Percentiles rank a stretch among this genome's conserved stretches.
These are phyloP conservation scores for Grallaria varia DNA, from an alignment of 2,113 vertebrate genomes.

Conservation along the genomic window DNA sequence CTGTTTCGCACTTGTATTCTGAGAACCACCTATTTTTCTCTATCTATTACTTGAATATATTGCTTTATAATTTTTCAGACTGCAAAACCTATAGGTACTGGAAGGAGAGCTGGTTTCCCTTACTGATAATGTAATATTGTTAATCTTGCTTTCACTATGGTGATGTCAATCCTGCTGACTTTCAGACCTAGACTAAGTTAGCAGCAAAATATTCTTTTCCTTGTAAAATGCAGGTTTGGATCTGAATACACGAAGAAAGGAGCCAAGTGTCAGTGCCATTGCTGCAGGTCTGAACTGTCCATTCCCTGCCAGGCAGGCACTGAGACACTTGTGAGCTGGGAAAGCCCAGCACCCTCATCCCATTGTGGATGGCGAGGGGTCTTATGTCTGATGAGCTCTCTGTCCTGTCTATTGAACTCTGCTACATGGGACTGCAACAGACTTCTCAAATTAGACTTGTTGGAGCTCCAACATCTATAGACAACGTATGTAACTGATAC, in stretches of 20 bases:
- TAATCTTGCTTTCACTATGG: not conserved
- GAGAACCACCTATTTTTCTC: not conserved
- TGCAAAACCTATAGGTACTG: not conserved
- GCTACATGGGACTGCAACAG: not conserved
- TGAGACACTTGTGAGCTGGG: accelerated
- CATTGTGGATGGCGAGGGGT: accelerated
- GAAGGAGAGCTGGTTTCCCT: not conserved
- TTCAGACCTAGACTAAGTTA: not conserved
- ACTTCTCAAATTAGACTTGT: not conserved
- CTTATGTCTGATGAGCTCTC: not conserved
- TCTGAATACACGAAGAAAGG: not conserved
- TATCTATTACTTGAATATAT: not conserved
- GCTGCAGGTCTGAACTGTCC: not conserved
- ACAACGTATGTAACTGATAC: not conserved
- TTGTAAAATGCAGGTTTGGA: not conserved
- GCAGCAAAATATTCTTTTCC: not conserved
- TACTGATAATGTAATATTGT: not conserved
- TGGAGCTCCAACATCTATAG: not conserved
- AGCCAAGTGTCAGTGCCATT: not conserved
- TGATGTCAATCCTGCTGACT: not conserved
- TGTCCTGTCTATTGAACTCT: not conserved
- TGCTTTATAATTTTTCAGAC: not conserved
- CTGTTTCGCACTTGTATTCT: not conserved
- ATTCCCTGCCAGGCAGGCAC: not conserved
- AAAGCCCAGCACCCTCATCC: not conserved